A percentile compares a stretch with the other conserved stretches of the same genome.
phyloP scores from a whole-genome alignment of 30 jellyfish, hydroid and myxozoan species.

The Pseudorhiza aurosa region DNA sequence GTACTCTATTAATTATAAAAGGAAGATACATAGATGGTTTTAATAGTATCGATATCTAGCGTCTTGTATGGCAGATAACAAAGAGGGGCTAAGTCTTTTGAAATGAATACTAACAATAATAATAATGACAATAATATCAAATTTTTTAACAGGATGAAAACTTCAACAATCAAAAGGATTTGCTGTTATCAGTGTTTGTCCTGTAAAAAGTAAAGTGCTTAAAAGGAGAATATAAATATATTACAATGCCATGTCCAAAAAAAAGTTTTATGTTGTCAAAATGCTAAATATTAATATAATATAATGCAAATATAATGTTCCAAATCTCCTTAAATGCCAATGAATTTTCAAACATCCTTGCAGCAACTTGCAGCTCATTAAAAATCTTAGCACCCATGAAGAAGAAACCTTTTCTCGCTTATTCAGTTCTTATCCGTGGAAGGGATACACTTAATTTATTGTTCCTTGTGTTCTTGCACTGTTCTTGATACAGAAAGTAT shows the following conservation, averaged over 20 bases:
- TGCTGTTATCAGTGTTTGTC: no score
- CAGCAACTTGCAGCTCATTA: constrained; percentile 34
- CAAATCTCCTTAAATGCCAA: constrained; percentile 12
- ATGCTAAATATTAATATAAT: neutral
- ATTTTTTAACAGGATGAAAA: no score
- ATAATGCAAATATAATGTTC: constrained; percentile 15
- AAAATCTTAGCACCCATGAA: constrained; percentile 37
- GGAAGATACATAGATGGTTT: no score
- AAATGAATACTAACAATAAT: no score
- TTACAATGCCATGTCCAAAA: no score
- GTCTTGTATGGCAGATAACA: neutral
- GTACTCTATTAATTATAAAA: neutral
- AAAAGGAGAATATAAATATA: no score
- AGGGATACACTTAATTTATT: constrained; percentile 13
- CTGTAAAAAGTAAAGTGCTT: no score
- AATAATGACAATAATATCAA: no score
- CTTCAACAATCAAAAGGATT: no score
- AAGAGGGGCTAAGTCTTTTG: no score
- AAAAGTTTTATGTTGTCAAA: neutral
- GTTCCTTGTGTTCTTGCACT: constrained; percentile 59
- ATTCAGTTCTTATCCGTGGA: constrained; percentile 45
- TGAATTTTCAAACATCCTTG: constrained; percentile 37
- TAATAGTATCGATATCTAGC: neutral
- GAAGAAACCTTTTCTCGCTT: constrained; percentile 53
- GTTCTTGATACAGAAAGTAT: constrained; percentile 32